phyloP scores from a whole-genome alignment of 2,113 vertebrate genomes.

The Dipodomys stephensi region DNA sequence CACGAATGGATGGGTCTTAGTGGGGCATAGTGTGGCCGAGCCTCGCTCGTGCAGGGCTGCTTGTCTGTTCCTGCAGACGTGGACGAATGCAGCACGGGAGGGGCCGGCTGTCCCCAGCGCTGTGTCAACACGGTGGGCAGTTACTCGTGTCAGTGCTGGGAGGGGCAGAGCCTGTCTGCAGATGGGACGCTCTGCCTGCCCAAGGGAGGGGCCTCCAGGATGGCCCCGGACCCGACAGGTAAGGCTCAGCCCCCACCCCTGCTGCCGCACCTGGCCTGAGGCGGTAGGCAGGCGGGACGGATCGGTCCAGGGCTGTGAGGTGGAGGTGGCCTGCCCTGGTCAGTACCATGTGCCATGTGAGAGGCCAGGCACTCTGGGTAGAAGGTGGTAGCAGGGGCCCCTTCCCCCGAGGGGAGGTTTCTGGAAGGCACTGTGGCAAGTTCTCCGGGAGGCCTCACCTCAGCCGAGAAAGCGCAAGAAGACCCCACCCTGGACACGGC shows the following conservation, averaged over 20 bases:
- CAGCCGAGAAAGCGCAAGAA: background rate
- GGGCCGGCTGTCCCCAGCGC: slow-evolving; percentile 86
- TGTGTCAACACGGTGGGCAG: slow-evolving; percentile 92
- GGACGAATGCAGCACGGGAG: slow-evolving; percentile 89
- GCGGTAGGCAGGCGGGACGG: background rate
- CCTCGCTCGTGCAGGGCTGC: too few species aligned
- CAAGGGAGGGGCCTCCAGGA: background rate
- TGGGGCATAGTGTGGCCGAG: too few species aligned
- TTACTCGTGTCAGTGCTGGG: slow-evolving; percentile 88
- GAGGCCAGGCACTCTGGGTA: background rate
- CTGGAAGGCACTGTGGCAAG: accelerated
- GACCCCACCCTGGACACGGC: background rate
- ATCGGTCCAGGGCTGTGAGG: accelerated
- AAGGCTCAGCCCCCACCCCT: background rate
- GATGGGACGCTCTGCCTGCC: slow-evolving; percentile 85
- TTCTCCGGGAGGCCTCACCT: accelerated
- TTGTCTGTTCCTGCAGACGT: slow-evolving; percentile 85
- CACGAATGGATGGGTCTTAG: too few species aligned
- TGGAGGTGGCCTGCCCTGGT: background rate
- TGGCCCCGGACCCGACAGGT: slow-evolving; percentile 77
- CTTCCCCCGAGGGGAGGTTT: background rate
- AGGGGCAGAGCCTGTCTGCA: slow-evolving; percentile 85
- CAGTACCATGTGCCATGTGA: background rate
- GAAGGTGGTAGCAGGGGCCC: accelerated
- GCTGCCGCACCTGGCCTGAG: background rate